phyloP scores from a whole-genome alignment of 2,797 vertebrate species.

The Coranthus polyacanthus region DNA sequence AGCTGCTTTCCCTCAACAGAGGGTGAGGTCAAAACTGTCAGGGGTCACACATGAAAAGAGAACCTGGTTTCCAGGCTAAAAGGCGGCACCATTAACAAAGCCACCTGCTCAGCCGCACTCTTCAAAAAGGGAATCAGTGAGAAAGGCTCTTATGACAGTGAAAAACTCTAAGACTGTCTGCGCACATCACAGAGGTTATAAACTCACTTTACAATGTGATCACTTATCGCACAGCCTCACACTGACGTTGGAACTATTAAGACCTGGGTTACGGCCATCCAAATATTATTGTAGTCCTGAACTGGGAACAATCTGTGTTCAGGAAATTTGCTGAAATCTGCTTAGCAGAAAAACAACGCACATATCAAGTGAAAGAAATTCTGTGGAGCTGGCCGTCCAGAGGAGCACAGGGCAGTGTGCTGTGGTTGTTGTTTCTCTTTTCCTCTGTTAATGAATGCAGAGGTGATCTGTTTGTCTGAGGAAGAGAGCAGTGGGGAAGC shows the following conservation, averaged over 20 bases:
- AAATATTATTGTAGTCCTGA: constrained; percentile 72
- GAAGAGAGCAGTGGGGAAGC: constrained; percentile 82
- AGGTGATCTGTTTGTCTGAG: constrained; percentile 80
- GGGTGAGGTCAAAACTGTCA: constrained; percentile 60
- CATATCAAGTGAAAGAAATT: constrained; percentile 40
- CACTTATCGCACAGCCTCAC: constrained; percentile 72
- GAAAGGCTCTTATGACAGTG: constrained; percentile 39
- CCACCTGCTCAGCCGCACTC: constrained; percentile 65
- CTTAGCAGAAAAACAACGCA: constrained; percentile 1
- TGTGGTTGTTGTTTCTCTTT: too few species aligned
- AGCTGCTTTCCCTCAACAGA: constrained; percentile 55
- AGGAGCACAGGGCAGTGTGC: constrained; percentile 37
- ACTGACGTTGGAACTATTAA: constrained; percentile 59
- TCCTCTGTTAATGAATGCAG: constrained; percentile 78
- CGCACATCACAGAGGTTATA: constrained; percentile 37
- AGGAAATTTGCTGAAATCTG: constrained; percentile 43
- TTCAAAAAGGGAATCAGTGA: constrained; percentile 12
- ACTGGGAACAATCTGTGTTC: constrained; percentile 51
- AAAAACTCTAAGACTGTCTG: constrained; percentile 21
- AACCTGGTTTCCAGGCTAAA: constrained; percentile 60
- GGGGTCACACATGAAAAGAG: constrained; percentile 69
- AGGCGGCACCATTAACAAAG: constrained; percentile 40
- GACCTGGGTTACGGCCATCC: constrained; percentile 42
- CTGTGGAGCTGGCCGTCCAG: constrained; percentile 19
- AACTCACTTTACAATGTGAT: constrained; percentile 66